phyloP scores from a whole-genome alignment of 2,113 vertebrate genomes.

The Malurus melanocephalus region DNA sequence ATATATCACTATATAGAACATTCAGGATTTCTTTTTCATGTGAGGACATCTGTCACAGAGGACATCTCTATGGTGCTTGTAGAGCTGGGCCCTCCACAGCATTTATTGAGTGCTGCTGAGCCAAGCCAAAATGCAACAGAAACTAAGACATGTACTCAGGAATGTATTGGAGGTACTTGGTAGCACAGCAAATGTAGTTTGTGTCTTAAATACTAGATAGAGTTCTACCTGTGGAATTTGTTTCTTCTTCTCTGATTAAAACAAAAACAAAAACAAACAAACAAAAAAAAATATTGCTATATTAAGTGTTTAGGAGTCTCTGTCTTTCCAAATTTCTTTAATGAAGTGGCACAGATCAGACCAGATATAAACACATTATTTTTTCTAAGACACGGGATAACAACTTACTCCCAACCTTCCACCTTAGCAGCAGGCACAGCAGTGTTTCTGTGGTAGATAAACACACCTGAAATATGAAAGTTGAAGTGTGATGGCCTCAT shows the following conservation, averaged over 20 bases:
- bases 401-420: background rate
- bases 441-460: background rate
- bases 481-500: background rate
- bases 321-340: background rate
- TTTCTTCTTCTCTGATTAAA: background rate
- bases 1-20: background rate
- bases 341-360: background rate
- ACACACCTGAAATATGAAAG: background rate
- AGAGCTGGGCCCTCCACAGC: background rate
- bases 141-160: background rate
- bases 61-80: background rate
- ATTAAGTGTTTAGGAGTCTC: background rate
- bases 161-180: background rate
- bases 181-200: background rate
- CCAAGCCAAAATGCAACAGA: background rate
- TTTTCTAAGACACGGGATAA: background rate
- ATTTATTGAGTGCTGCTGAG: background rate
- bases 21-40: background rate
- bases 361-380: background rate
- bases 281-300: background rate
- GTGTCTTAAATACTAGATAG: background rate
- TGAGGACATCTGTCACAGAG: background rate
- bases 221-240: background rate
- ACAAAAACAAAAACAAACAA: background rate
- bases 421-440: background rate